Conservation (phyloP, 2,888 invertebrate species). For the Phoronis australis region DNA sequence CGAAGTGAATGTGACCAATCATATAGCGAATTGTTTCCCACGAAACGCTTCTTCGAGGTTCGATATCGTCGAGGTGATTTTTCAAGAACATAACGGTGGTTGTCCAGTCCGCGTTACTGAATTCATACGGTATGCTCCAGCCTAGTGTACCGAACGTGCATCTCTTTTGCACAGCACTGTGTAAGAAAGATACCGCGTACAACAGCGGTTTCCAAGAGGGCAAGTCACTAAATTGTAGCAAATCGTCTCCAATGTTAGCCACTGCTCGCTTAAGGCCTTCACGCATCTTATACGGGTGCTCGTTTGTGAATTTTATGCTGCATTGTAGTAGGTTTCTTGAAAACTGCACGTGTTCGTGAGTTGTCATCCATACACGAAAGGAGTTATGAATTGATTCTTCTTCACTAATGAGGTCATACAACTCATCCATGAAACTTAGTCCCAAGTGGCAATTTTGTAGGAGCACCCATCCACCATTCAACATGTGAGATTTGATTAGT, state of each 20-base stretch:
- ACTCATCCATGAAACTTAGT: conserved; percentile 85
- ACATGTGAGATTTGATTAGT: conserved; percentile 74
- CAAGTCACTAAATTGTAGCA: conserved; percentile 77
- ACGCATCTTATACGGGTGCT: conserved; percentile 91
- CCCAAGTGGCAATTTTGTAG: conserved; percentile 96
- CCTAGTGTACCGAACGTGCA: conserved; percentile 93
- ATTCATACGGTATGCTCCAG: conserved; percentile 96
- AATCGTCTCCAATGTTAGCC: conserved; percentile 71
- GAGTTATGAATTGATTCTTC: conserved; percentile 74
- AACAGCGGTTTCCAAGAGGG: conserved; percentile 89
- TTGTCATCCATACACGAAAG: conserved; percentile 90
- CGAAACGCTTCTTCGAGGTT: conserved; percentile 94
- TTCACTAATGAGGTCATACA: conserved; percentile 78
- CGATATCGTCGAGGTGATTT: conserved; percentile 94
- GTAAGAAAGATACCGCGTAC: conserved; percentile 89
- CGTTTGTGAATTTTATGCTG: conserved; percentile 95
- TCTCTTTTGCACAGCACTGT: conserved; percentile 90
- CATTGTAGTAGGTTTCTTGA: conserved; percentile 82
- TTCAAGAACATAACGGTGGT: conserved; percentile 93
- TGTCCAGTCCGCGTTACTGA: conserved; percentile 93
- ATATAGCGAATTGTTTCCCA: no score
- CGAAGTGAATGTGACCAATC: no score
- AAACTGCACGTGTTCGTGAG: conserved; percentile 87
- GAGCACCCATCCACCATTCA: conserved; percentile 82
- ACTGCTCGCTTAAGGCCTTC: conserved; percentile 93